These are phyloP conservation scores for Apoda limacodes DNA, from an alignment of 2,888 invertebrate species.

Conservation along the genomic window DNA sequence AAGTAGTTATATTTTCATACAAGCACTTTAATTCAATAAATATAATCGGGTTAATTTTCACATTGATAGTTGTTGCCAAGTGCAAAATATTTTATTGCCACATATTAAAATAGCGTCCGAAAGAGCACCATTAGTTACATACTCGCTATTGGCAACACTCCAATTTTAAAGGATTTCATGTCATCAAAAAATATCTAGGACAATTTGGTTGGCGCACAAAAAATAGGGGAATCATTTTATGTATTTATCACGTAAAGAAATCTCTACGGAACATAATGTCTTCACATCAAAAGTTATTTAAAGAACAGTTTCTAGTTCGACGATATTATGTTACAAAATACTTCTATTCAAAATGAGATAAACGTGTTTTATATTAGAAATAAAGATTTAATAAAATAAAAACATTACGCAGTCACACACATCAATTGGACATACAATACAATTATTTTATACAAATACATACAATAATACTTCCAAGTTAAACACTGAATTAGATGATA, in stretches of 20 bases:
- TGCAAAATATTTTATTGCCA: too few species aligned
- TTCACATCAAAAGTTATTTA: conserved; percentile 34
- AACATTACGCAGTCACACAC: conserved; percentile 64
- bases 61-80: too few species aligned
- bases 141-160: conserved; percentile 42
- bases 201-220: conserved; percentile 59
- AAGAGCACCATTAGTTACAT: conserved; percentile 43
- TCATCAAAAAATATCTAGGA: conserved; percentile 62
- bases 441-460: conserved; percentile 61
- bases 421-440: conserved; percentile 58
- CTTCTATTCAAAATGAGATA: neutral
- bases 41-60: too few species aligned
- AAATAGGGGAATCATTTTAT: conserved; percentile 50
- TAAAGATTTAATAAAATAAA: conserved; percentile 65
- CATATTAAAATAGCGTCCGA: conserved; percentile 36
- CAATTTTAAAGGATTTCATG: conserved; percentile 52
- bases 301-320: conserved; percentile 19
- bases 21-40: too few species aligned
- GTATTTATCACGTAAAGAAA: conserved; percentile 50
- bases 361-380: conserved; percentile 40
- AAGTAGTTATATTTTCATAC: too few species aligned
- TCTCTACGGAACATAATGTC: conserved; percentile 36
- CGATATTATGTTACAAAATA: too few species aligned
- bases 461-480: conserved; percentile 53
- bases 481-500: conserved; percentile 38